Evolutionary conservation across 2,888 invertebrate genomes (phyloP).

Genomic region (Vanessa cardui): DNA sequence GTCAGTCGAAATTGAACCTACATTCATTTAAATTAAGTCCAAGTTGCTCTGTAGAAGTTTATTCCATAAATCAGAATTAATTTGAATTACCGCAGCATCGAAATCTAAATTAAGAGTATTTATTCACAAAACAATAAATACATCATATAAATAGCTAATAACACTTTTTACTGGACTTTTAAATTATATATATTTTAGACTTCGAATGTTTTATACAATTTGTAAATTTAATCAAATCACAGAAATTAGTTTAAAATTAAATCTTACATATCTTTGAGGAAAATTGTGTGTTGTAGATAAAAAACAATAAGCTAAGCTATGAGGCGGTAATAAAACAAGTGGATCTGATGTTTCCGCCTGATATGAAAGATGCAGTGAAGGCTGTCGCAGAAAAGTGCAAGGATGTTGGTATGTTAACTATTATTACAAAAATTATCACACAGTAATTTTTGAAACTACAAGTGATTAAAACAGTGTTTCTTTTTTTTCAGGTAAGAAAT

Average conservation of each 20-base stretch:
- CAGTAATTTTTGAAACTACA: no score
- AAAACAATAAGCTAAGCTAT: slow-evolving; percentile 66
- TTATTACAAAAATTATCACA: background rate
- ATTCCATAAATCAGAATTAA: no score
- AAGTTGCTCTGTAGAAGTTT: no score
- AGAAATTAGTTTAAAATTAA: background rate
- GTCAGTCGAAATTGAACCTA: no score
- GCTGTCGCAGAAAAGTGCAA: slow-evolving; percentile 60
- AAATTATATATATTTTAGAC: no score
- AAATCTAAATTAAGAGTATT: no score
- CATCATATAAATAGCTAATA: no score
- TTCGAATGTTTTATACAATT: background rate
- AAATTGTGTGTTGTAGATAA: slow-evolving; percentile 52
- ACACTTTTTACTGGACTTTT: no score
- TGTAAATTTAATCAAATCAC: background rate
- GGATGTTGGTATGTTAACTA: slow-evolving; percentile 50
- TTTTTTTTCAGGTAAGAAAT: slow-evolving; percentile 68
- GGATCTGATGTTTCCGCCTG: slow-evolving; percentile 68
- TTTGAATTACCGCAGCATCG: no score
- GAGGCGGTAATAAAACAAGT: slow-evolving; percentile 69
- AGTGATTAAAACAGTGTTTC: background rate
- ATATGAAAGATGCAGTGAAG: slow-evolving; percentile 62
- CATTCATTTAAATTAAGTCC: no score
- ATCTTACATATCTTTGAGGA: slow-evolving; percentile 20
- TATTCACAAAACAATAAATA: no score